phyloP scores from a whole-genome alignment of 2,113 vertebrate species.

The Ceyx melanurus region DNA sequence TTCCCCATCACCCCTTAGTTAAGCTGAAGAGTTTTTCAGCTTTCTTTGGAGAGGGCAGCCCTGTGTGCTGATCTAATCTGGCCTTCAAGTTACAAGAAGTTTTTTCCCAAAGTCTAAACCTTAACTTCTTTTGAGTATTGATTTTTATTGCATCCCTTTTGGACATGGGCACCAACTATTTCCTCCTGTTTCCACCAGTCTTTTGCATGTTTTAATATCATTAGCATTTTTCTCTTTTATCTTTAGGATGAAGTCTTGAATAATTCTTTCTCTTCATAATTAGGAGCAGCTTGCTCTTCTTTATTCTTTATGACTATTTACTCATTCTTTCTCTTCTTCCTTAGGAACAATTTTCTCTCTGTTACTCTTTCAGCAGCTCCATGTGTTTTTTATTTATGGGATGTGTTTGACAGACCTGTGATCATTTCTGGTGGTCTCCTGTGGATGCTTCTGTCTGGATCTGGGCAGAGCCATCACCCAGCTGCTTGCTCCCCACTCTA shows the following conservation, averaged over 20 bases:
- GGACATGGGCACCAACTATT: background rate
- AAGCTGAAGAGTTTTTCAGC: background rate
- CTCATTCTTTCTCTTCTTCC: background rate
- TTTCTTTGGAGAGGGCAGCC: background rate
- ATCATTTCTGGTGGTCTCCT: background rate
- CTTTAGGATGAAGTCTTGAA: background rate
- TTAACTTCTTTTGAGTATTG: background rate
- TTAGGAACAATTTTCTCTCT: background rate
- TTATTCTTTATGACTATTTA: background rate
- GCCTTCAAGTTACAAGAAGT: background rate
- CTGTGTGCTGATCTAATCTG: background rate
- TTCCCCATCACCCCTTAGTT: background rate
- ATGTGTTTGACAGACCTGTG: background rate
- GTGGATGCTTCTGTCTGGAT: background rate
- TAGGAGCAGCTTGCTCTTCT: background rate
- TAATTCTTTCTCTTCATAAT: background rate
- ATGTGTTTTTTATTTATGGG: background rate
- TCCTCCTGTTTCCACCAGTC: background rate
- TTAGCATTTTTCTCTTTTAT: background rate
- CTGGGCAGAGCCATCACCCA: background rate
- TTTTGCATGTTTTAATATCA: background rate
- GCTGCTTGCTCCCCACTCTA: rapidly evolving
- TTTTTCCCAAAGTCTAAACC: background rate
- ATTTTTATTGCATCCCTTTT: background rate
- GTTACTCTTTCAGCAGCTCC: background rate